Evolutionary conservation across 2,113 vertebrate species (phyloP).

Genomic region (Tenrec ecaudatus): DNA sequence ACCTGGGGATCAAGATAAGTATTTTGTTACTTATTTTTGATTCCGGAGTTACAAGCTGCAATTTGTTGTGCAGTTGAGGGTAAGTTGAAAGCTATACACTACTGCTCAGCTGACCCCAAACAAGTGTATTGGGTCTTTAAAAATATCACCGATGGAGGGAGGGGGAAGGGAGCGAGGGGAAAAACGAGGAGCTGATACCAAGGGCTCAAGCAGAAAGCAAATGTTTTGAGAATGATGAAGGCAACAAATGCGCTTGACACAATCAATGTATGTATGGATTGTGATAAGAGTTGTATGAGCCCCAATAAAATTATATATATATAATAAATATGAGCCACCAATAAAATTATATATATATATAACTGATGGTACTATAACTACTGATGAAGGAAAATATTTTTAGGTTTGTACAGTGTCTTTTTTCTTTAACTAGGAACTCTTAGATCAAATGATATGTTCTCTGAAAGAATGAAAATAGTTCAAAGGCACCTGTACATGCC

Average conservation of each 20-base stretch:
- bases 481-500: background rate
- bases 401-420: background rate
- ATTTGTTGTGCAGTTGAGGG: background rate
- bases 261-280: no score
- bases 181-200: no score
- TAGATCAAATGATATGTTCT: background rate
- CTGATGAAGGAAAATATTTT: no score
- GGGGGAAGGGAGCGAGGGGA: no score
- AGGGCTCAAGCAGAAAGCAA: no score
- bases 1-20: background rate
- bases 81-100: background rate
- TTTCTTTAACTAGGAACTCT: background rate
- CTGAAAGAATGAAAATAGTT: background rate
- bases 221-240: no score
- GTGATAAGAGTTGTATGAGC: no score
- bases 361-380: background rate
- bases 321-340: no score
- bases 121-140: background rate
- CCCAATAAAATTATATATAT: no score
- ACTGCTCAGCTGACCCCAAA: background rate
- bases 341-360: no score
- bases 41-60: background rate
- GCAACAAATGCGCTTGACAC: no score
- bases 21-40: background rate
- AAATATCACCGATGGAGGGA: background rate